Evolutionary conservation across 2,888 invertebrate genomes (phyloP), one percentile per base, ranked within the genome.

Genomic region (Coelinius sp.): DNA sequence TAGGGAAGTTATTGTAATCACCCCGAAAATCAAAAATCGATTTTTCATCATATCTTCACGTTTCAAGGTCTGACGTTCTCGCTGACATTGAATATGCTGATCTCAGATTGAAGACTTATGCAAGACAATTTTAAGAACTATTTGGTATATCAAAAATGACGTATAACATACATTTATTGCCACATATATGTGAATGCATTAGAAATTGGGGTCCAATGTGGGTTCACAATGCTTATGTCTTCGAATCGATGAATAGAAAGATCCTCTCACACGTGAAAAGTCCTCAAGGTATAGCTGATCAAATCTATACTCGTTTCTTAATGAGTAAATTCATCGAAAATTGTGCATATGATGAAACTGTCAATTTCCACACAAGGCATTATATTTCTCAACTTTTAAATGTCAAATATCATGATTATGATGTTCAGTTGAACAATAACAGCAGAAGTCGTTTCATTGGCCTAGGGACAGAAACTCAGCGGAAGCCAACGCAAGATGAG

Each of bases 231-330:
- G 65, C 75, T 12, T 73, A 71, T 22, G 14, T 24, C 0, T 77
- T 71, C 64, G 75, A 77, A 68, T 73, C 75, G 0, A 69, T 68
- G 75, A 77, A 77, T 14, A 71, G 63, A 24, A 65, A 70, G 17
- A 71, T 75, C 6, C 22, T 75, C 0, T 67, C 73, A 12, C 41
- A 52, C 2, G 62, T 71, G 0, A 74, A 69, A 1, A 76, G 76
- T 41, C 65, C 76, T 10, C 38, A 3, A 10, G 10, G 5, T 38
- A 10, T 10, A 10, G 10, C 5, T 38, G 38, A 38, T 10, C 38
- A 38, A 38, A 38, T 38, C 10, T 10, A 38, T 38, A 5, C 38
- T 10, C n/a, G n/a, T n/a, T n/a, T n/a, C n/a, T n/a, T n/a, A n/a
- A n/a, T n/a, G n/a, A n/a, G n/a, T n/a, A n/a, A n/a, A n/a, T n/a